A percentile compares a stretch with the other conserved stretches of the same genome.
These are phyloP conservation scores for Mus caroli DNA, from an alignment of 2,797 vertebrate genomes.

Conservation along the genomic window DNA sequence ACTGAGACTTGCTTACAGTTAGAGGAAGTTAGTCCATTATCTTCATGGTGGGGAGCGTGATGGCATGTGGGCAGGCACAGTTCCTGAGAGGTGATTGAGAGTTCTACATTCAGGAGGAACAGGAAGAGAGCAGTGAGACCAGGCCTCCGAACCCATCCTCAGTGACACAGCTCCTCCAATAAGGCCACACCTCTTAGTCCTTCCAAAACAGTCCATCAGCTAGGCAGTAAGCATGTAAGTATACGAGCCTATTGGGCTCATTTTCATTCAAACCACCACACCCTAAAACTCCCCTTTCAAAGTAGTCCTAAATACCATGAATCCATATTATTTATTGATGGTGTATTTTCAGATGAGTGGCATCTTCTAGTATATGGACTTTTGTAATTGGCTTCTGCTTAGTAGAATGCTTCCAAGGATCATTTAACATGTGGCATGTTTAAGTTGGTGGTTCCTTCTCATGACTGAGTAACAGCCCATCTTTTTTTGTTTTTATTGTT, in stretches of 20 bases:
- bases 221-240: no score
- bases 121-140: neutral
- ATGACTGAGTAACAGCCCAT: neutral
- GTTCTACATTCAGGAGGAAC: neutral
- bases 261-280: neutral
- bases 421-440: neutral
- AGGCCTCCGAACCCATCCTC: no score
- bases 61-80: no score
- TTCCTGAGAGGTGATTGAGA: neutral
- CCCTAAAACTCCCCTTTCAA: neutral
- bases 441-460: neutral
- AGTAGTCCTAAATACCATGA: neutral
- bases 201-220: neutral
- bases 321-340: neutral
- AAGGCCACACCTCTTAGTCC: neutral
- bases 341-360: constrained; percentile 16
- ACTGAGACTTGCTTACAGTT: neutral
- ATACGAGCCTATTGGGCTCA: neutral
- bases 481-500: no score
- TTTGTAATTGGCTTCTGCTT: neutral
- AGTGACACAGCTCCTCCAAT: neutral
- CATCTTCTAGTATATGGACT: neutral
- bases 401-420: neutral
- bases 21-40: neutral
- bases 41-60: neutral